Conservation (phyloP, 2,888 invertebrate species). For the Anoplius nigerrimus region DNA sequence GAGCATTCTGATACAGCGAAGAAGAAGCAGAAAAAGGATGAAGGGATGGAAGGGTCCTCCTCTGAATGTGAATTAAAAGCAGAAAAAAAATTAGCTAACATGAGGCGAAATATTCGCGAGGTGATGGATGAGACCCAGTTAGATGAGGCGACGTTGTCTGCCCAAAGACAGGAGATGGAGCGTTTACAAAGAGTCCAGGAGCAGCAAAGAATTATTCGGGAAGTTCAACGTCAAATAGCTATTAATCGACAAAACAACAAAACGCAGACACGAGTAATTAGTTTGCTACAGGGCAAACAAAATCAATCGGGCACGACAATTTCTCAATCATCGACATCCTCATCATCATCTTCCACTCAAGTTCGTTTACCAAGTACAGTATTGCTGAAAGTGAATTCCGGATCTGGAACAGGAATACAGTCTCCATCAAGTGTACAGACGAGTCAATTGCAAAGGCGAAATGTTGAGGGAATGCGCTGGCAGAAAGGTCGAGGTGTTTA, state of each 20-base stretch:
- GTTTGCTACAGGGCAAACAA: conserved; percentile 83
- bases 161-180: conserved; percentile 95
- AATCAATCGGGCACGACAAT: conserved; percentile 67
- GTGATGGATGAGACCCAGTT: conserved; percentile 95
- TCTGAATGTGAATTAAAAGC: conserved; percentile 68
- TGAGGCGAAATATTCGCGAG: conserved; percentile 92
- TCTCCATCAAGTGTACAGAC: conserved; percentile 51
- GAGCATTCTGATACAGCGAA: conserved; percentile 65
- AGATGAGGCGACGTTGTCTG: conserved; percentile 93
- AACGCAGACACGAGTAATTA: conserved; percentile 83
- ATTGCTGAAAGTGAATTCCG: conserved; percentile 70
- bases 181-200: conserved; percentile 89
- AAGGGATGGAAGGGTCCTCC: conserved; percentile 72
- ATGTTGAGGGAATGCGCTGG: conserved; percentile 68
- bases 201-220: conserved; percentile 88
- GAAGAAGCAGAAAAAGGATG: conserved; percentile 71
- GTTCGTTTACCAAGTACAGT: conserved; percentile 71
- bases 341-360: conserved; percentile 57
- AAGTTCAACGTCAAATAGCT: conserved; percentile 87
- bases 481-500: conserved; percentile 68
- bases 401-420: conserved; percentile 53
- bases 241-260: conserved; percentile 83
- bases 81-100: conserved; percentile 77
- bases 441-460: conserved; percentile 60
- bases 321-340: conserved; percentile 62